Conservation (phyloP, 2,888 invertebrate species). For the Amorpha juglandis region DNA sequence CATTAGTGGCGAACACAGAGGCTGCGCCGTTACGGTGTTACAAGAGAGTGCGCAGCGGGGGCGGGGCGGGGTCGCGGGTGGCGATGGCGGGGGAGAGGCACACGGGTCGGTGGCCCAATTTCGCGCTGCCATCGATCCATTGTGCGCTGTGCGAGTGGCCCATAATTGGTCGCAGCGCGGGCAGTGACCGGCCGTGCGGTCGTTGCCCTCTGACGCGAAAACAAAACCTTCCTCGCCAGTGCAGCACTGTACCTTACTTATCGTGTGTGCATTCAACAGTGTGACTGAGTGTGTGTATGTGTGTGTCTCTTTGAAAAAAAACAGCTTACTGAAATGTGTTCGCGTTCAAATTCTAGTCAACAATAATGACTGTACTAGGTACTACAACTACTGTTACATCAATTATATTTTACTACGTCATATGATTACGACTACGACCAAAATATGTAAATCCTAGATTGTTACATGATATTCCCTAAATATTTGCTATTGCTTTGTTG, state of each 20-base stretch:
- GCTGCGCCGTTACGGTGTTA: constrained; percentile 40
- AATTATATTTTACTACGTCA: no score
- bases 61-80: constrained; percentile 38
- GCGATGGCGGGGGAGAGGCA: constrained; percentile 48
- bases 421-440: no score
- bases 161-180: constrained; percentile 83
- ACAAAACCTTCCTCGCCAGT: constrained; percentile 72
- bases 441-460: no score
- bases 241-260: constrained; percentile 46
- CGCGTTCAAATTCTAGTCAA: not conserved
- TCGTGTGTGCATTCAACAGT: constrained; percentile 24
- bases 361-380: no score
- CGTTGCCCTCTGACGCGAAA: constrained; percentile 78
- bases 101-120: constrained; percentile 78
- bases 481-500: not conserved
- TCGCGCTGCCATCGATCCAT: constrained; percentile 83
- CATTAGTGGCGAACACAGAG: constrained; percentile 36
- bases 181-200: constrained; percentile 81
- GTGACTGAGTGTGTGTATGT: not conserved
- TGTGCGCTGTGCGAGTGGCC: constrained; percentile 84
- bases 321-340: not conserved
- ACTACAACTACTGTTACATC: not conserved
- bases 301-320: not conserved
- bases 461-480: no score
- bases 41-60: constrained; percentile 43